phyloP scores from a whole-genome alignment of 2,888 invertebrate genomes.

The Drosophila recens region DNA sequence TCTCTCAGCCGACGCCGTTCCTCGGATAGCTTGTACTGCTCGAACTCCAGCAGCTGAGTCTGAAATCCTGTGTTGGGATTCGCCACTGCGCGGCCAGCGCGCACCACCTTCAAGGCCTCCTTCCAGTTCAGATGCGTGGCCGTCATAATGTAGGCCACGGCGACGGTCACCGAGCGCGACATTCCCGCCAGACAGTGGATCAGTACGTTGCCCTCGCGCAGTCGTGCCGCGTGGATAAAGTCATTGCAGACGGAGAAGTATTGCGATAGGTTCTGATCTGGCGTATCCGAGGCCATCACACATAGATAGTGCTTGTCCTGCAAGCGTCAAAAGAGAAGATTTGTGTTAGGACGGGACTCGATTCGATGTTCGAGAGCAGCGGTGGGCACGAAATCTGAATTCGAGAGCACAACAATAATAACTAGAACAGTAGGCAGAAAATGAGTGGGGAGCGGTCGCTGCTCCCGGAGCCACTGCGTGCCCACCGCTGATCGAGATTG shows the following conservation, averaged over 20 bases:
- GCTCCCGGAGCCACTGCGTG: too few relatives aligned
- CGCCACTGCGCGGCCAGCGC: slow-evolving; percentile 95
- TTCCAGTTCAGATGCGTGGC: slow-evolving; percentile 95
- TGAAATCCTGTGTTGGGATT: slow-evolving; percentile 99
- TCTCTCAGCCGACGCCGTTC: slow-evolving; percentile 94
- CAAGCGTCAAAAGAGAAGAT: slow-evolving; percentile 67
- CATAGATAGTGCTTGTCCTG: slow-evolving; percentile 98
- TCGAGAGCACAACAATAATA: too few relatives aligned
- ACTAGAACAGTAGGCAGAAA: too few relatives aligned
- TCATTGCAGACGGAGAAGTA: slow-evolving; percentile 97
- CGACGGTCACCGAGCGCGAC: slow-evolving; percentile 98
- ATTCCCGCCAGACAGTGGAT: slow-evolving; percentile 99
- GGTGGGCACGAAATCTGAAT: too few relatives aligned
- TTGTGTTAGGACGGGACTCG: not conserved
- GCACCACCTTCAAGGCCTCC: slow-evolving; percentile 96
- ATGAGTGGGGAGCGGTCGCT: too few relatives aligned
- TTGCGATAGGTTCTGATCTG: slow-evolving; percentile 96
- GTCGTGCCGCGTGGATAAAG: slow-evolving; percentile 96
- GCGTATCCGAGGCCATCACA: slow-evolving; percentile 97
- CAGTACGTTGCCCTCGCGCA: slow-evolving; percentile 95
- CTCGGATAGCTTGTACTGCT: slow-evolving; percentile 92
- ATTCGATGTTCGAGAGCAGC: not conserved
- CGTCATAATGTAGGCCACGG: slow-evolving; percentile 98
- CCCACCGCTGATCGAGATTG: too few relatives aligned
- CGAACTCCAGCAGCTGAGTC: slow-evolving; percentile 96